A percentile compares a stretch with the other conserved stretches of the same genome.
Conservation (phyloP, 2,888 invertebrate species). For the Perithous albicinctus region DNA sequence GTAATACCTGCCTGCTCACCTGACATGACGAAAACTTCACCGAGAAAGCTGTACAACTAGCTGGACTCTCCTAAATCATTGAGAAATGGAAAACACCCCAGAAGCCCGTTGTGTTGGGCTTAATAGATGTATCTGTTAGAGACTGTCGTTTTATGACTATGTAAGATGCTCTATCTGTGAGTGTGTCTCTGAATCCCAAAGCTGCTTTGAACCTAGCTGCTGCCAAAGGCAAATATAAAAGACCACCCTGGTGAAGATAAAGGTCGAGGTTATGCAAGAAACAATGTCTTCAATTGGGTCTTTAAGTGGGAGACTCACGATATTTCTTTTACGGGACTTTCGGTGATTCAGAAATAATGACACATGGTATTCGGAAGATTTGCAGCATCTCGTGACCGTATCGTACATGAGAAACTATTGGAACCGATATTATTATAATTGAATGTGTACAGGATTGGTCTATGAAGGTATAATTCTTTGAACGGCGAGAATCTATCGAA, state of each 20-base stretch:
- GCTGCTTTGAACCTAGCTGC: not conserved
- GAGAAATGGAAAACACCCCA: slow-evolving; percentile 20
- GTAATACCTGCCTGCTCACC: slow-evolving; percentile 35
- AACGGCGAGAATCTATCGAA: slow-evolving; percentile 43
- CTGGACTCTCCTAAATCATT: slow-evolving; percentile 36
- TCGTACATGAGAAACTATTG: slow-evolving; percentile 33
- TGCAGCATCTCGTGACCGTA: slow-evolving; percentile 3
- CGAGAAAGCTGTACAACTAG: not conserved
- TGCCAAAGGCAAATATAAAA: not conserved
- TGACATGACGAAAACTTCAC: slow-evolving; percentile 40
- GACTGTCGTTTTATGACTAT: slow-evolving; percentile 9
- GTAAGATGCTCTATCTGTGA: not conserved
- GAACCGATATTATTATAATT: slow-evolving; percentile 34
- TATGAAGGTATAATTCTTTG: slow-evolving; percentile 33
- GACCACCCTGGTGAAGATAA: not conserved
- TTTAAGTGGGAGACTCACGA: not conserved
- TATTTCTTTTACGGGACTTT: slow-evolving; percentile 18
- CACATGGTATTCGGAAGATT: slow-evolving; percentile 8
- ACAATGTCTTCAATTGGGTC: not conserved
- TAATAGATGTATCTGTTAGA: slow-evolving; percentile 19
- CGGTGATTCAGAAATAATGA: slow-evolving; percentile 17
- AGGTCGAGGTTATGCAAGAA: not conserved
- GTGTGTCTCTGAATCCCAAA: not conserved
- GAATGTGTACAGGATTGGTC: slow-evolving; percentile 12
- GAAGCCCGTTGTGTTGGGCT: slow-evolving; percentile 5